Base-by-base conservation (phyloP, 2,888 invertebrate species). In the Psylliodes chrysocephalus region DNA sequence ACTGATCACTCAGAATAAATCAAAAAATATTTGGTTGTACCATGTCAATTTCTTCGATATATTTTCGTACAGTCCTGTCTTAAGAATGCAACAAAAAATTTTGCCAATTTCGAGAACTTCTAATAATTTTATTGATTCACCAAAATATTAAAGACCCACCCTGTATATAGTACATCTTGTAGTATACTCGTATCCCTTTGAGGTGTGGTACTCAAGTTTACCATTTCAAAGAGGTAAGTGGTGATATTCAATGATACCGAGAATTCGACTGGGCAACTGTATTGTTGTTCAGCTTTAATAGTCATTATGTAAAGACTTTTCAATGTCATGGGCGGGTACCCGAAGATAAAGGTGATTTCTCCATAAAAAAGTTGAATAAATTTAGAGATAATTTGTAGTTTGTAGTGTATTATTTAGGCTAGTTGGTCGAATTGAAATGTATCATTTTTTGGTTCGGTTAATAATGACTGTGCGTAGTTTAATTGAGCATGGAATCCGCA, bases 281-380 rank as follows among this genome's bases (percentile, higher is more conserved):
- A 65, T 66, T 73, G 77, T 75, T 78, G 75, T 77, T 79, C 78
- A 79, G 78, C 78, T 79, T 59, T 79, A 80, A 77, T 78, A 79
- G 77, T 79, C 78, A 79, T 80, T 80, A 80, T 79, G 77, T 79
- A 77, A 79, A 78, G 78, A 78, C 77, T 77, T 77, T 78, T 77
- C 73, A 73, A 72, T 76, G 77, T 76, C 76, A 72, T 73, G 71
- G 75, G 76, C 75, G 77, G 77, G 74, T 76, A 75, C 76, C 14
- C 19, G 35, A 46, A 35, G 44, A 42, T 40, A 35, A 46, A 49
- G 40, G 55, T 49, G 40, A 62, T 62, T 62, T 55, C 47, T 47
- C 22, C 8, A 2, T 49, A 28, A 55, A 54, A 55, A 55, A 53
- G 22, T 47, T 40, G 38, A 57, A 57, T 49, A 59, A 49, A 49